phyloP scores from a whole-genome alignment of 2,888 invertebrate species.

The Andrena praecox region DNA sequence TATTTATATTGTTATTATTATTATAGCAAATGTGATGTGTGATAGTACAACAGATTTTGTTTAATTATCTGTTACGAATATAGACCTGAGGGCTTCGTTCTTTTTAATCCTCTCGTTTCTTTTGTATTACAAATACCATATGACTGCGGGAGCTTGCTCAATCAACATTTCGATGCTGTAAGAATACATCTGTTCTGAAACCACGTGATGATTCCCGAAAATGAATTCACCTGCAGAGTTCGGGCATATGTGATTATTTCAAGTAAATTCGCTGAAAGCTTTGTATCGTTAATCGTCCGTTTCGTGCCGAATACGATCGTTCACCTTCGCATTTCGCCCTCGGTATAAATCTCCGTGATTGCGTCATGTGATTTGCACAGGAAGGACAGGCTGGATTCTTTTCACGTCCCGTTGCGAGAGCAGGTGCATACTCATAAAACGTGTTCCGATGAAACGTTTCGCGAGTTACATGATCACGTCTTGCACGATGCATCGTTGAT shows the following conservation, averaged over 20 bases:
- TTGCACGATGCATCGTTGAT: conserved; percentile 54
- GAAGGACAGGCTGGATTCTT: conserved; percentile 55
- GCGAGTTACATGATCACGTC: conserved; percentile 63
- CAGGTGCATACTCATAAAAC: conserved; percentile 66
- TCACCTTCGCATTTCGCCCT: conserved; percentile 9
- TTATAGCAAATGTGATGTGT: too few relatives aligned
- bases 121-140: too few relatives aligned
- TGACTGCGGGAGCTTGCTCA: neutral
- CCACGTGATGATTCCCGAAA: neutral
- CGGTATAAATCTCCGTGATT: conserved; percentile 55
- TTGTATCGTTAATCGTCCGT: neutral
- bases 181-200: neutral
- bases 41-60: too few relatives aligned
- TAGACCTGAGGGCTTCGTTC: too few relatives aligned
- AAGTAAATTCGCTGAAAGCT: conserved; percentile 11
- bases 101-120: too few relatives aligned
- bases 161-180: neutral
- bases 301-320: neutral
- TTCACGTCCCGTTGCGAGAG: conserved; percentile 60
- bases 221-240: neutral
- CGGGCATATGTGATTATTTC: neutral
- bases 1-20: too few relatives aligned
- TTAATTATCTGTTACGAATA: too few relatives aligned
- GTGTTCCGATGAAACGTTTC: conserved; percentile 57
- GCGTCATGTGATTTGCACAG: conserved; percentile 45